A percentile compares a stretch with the other conserved stretches of the same genome.
Evolutionary conservation across 2,113 vertebrate species (phyloP).

Genomic region (Pseudorhombus dupliciocellatus): DNA sequence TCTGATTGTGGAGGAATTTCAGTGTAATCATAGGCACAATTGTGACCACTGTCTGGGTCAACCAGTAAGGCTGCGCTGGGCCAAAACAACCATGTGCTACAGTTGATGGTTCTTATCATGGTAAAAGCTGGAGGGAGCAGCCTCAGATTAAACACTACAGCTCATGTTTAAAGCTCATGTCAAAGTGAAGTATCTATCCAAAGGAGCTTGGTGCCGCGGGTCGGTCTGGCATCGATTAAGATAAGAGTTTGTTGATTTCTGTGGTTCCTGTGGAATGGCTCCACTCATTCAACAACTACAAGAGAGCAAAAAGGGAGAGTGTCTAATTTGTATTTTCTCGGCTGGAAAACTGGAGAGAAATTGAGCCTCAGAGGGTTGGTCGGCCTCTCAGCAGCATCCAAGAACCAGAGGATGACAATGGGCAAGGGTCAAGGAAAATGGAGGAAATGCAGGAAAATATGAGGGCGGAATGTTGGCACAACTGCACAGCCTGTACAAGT

Average conservation of each 20-base stretch:
- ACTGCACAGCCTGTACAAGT: background rate
- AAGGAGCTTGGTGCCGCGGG: slow-evolving; percentile 42
- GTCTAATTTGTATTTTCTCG: slow-evolving; percentile 44
- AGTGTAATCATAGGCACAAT: background rate
- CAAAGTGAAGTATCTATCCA: slow-evolving; percentile 55
- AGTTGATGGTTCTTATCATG: background rate
- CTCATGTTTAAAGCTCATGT: slow-evolving; percentile 41
- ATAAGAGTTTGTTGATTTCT: slow-evolving; percentile 71
- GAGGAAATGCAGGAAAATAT: background rate
- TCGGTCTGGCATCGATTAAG: slow-evolving; percentile 70
- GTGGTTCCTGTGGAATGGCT: slow-evolving; percentile 65
- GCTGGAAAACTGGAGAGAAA: slow-evolving; percentile 38
- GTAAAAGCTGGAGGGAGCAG: background rate
- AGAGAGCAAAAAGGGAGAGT: slow-evolving; percentile 1
- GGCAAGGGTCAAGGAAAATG: background rate
- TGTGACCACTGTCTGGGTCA: background rate
- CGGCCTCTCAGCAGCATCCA: background rate
- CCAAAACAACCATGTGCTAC: background rate
- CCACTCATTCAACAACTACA: slow-evolving; percentile 42
- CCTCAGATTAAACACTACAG: slow-evolving; percentile 15
- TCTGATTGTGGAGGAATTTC: background rate
- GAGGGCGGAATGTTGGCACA: background rate
- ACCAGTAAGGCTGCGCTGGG: background rate
- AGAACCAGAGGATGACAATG: background rate
- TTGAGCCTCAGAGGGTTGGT: slow-evolving; percentile 14